Conservation (phyloP, 2,888 invertebrate species). For the Philhelius pedissequus region DNA sequence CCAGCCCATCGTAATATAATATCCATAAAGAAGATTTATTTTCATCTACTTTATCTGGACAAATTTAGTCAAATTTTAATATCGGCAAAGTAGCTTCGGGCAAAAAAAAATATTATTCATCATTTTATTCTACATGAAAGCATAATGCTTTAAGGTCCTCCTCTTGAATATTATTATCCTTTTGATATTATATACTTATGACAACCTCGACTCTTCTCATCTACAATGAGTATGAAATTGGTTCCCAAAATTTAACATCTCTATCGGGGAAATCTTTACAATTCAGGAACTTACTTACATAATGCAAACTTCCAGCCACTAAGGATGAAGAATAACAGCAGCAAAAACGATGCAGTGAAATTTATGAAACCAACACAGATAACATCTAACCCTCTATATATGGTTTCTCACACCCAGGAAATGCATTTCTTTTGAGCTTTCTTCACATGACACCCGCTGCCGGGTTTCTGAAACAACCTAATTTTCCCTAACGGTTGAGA, state of each 20-base stretch:
- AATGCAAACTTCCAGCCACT: background rate
- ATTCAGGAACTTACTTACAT: slow-evolving; percentile 49
- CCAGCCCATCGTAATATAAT: background rate
- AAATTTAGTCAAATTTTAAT: slow-evolving; percentile 45
- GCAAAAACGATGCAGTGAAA: slow-evolving; percentile 27
- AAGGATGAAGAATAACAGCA: background rate
- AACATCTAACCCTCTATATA: slow-evolving; percentile 29
- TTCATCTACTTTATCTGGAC: background rate
- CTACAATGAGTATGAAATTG: slow-evolving; percentile 26
- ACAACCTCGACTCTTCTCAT: slow-evolving; percentile 6
- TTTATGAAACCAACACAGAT: slow-evolving; percentile 49
- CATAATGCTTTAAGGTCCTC: background rate
- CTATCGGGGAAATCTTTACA: slow-evolving; percentile 33
- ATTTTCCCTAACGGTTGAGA: slow-evolving; percentile 4
- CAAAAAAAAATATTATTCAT: slow-evolving; percentile 18
- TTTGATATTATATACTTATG: slow-evolving; percentile 12
- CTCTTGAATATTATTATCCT: slow-evolving; percentile 8
- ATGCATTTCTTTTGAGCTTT: slow-evolving; percentile 59
- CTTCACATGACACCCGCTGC: background rate
- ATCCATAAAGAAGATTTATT: background rate
- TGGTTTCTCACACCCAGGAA: slow-evolving; percentile 4
- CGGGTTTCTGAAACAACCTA: slow-evolving; percentile 23
- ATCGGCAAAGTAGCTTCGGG: background rate
- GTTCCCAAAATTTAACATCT: slow-evolving; percentile 48
- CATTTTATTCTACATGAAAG: slow-evolving; percentile 40